Evolutionary conservation across 2,888 invertebrate genomes (phyloP).

Genomic region (Notodonta dromedarius): DNA sequence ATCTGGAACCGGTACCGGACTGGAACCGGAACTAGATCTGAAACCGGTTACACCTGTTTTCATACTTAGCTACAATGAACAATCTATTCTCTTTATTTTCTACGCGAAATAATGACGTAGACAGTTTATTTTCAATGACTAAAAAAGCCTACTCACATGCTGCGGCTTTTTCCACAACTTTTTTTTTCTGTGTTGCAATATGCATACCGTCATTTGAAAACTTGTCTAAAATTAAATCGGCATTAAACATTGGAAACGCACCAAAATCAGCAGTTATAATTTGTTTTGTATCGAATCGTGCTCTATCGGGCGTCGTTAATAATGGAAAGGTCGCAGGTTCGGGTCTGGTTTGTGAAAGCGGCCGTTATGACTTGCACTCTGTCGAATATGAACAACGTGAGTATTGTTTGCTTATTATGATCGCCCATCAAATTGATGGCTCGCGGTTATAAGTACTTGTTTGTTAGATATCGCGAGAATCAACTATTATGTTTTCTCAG

Average conservation of each 20-base stretch:
- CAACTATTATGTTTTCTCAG: neutral
- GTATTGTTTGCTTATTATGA: slow-evolving; percentile 3
- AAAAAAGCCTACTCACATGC: no score
- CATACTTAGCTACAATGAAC: no score
- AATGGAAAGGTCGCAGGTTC: slow-evolving; percentile 42
- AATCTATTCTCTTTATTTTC: no score
- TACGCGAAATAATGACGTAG: no score
- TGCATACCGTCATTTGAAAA: neutral
- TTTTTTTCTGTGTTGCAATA: no score
- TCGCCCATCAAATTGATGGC: neutral
- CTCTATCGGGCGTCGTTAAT: slow-evolving; percentile 29
- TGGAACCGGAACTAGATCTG: no score
- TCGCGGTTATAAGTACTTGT: neutral
- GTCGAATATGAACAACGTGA: slow-evolving; percentile 24
- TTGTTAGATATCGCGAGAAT: neutral
- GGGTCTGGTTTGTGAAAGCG: slow-evolving; percentile 39
- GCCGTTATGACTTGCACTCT: slow-evolving; percentile 24
- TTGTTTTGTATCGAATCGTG: slow-evolving; percentile 46
- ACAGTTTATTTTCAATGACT: no score
- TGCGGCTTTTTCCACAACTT: no score
- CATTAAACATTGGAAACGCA: slow-evolving; percentile 28
- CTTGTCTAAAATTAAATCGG: neutral
- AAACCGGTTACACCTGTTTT: no score
- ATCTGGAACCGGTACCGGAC: no score
- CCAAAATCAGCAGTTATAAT: slow-evolving; percentile 42